phyloP scores from a whole-genome alignment of 2,113 vertebrate species.

The Dromaius novaehollandiae region DNA sequence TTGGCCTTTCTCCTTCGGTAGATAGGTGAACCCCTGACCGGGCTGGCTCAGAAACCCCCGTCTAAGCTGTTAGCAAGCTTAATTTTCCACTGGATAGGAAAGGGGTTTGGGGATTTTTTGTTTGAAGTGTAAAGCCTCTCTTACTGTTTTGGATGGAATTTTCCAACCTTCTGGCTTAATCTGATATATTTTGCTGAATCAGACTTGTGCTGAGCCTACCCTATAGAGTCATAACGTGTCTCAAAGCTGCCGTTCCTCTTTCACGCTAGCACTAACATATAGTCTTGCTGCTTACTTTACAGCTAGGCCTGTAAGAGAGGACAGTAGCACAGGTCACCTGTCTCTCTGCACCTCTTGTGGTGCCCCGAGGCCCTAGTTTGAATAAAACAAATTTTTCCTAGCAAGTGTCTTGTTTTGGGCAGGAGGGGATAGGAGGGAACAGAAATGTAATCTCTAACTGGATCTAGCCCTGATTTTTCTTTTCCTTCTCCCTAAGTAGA shows the following conservation, averaged over 20 bases:
- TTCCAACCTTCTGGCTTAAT: background rate
- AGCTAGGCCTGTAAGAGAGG: background rate
- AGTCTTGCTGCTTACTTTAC: background rate
- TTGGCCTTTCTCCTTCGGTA: background rate
- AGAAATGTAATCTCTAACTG: background rate
- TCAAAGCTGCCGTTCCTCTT: background rate
- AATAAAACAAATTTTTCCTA: background rate
- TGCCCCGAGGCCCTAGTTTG: fast-evolving
- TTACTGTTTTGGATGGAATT: background rate
- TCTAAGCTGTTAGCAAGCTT: background rate
- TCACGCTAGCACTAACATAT: fast-evolving
- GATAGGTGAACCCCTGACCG: background rate
- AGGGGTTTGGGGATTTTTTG: background rate
- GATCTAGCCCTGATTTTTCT: background rate
- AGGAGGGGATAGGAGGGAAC: background rate
- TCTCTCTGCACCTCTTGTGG: background rate
- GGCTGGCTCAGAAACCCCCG: background rate
- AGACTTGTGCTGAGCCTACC: background rate
- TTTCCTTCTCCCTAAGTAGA: background rate
- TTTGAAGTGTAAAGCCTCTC: background rate
- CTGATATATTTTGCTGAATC: background rate
- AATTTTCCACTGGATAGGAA: background rate
- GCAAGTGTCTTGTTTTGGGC: background rate
- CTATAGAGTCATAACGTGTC: background rate
- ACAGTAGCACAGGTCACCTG: background rate